Evolutionary conservation across 2,888 invertebrate genomes (phyloP), one percentile per base, ranked within the genome.

Genomic region (Lepidocyrtoides sp.): DNA sequence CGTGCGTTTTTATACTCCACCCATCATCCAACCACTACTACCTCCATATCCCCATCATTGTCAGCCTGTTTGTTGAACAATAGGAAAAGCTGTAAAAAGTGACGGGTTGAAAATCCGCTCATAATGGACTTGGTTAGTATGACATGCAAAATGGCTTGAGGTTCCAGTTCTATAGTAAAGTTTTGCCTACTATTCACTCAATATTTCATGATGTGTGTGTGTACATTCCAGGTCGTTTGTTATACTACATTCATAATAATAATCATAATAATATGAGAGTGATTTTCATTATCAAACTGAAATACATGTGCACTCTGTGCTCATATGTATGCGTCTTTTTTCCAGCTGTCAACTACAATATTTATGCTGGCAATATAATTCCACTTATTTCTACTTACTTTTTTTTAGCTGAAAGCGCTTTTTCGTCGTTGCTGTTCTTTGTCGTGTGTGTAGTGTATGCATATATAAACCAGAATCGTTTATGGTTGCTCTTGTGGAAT

Each of bases 321-420:
- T 20, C 10, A 17, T 79, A n/a, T n/a, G 54, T 57, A 44, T 81
- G 23, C 23, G 14, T 63, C 29, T 48, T 10, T 44, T 66, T 48
- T 66, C 29, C 20, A 66, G 83, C 63, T 83, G 83, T 83, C 83
- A 83, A 63, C 66, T 83, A 41, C 29, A 66, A 66, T 83, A 83
- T 83, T 83, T 66, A 83, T 41, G 83, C 20, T 10, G 29, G 63
- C n/a, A 66, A 66, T 83, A 83, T 66, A 83, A 63, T 44, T 66
- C 63, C 57, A 48, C 75, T 57, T 79, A 79, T 36, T 26, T 75
- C n/a, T n/a, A n/a, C n/a, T n/a, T n/a, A n/a, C n/a, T n/a, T n/a
- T n/a, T n/a, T n/a, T 75, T 75, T 75, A 23, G 75, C 75, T 72
- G 29, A 1, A 29, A 20, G 41, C 41, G 17, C 8, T 60, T 60